Conservation (phyloP, 2,797 vertebrate genomes). For the Coilia nasus region DNA sequence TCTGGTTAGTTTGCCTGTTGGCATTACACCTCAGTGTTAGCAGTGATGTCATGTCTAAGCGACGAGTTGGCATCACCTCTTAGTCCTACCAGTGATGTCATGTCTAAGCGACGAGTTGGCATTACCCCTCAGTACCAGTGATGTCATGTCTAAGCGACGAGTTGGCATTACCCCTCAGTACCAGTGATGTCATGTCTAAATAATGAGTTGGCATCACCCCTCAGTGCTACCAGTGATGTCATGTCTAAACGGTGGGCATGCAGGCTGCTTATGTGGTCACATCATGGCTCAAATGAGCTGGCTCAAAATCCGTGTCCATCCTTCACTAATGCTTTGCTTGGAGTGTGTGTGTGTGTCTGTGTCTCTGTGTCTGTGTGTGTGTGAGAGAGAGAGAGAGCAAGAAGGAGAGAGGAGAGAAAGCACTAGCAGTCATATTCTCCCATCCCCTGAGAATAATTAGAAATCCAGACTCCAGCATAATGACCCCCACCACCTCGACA, state of each 20-base stretch:
- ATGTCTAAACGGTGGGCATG: too few relatives aligned
- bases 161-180: not conserved
- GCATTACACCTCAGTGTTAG: too few relatives aligned
- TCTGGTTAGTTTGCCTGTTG: not conserved
- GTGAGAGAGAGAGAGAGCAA: not conserved
- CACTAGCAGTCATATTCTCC: not conserved
- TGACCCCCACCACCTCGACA: not conserved
- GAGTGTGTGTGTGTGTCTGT: too few relatives aligned
- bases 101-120: not conserved
- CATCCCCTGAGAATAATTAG: not conserved
- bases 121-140: not conserved
- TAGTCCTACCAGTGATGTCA: too few relatives aligned
- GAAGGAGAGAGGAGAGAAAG: not conserved
- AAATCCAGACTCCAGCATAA: not conserved
- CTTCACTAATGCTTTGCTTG: not conserved
- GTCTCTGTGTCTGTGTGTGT: not conserved
- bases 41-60: too few relatives aligned
- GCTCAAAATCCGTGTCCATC: not conserved
- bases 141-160: not conserved
- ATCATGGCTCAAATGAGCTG: not conserved
- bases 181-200: not conserved
- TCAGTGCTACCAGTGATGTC: too few relatives aligned
- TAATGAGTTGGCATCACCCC: too few relatives aligned
- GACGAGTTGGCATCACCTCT: too few relatives aligned
- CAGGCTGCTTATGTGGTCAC: not conserved